Evolutionary conservation across 2,888 invertebrate species (phyloP), one percentile per base, ranked within the genome.

Genomic region (Rosalia funebris): DNA sequence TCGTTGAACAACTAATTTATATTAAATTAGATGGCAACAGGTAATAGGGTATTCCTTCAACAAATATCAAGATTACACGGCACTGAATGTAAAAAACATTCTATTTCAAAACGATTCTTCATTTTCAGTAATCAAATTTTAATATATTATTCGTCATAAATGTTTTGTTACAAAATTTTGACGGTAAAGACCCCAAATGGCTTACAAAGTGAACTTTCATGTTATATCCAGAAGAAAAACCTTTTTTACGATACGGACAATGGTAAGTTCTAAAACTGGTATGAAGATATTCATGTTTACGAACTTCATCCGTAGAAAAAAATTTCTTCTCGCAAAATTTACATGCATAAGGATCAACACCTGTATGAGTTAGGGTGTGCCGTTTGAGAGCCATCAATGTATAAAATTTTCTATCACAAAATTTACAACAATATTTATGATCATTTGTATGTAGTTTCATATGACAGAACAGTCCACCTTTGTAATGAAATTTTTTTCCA

Each of bases 401-500:
- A 14, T 66, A 68, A 58, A 73, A 73, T 2, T 54, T 68, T 58
- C 61, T 69, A 3, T 62, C 66, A 41, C 75, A 75, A 48, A 65
- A 70, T 0, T 64, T 55, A 54, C 75, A 75, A 16, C 54, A 55
- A 34, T 73, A 73, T 37, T 65, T 71, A 16, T 70, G 61, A 56
- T 75, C 73, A 0, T 71, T 68, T 2, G 66, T 73, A 46, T 75
- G 75, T 11, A 63, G 60, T 14, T 72, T 65, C 71, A 73, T 69
- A 45, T 75, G 75, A 37, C 73, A 73, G 4, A 60, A 63, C 7
- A 73, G 60, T 1, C 71, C 71, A 75, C 91, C 92, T 11, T 90
- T 90, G 75, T 92, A 91, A 78, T 92, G 91, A 84, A 92, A 92
- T 16, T 90, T 91, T 76, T 92, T 92, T 44, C 91, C 90, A 74